These are phyloP conservation scores for Cerastis leucographa DNA, from an alignment of 2,888 invertebrate species.

Conservation along the genomic window DNA sequence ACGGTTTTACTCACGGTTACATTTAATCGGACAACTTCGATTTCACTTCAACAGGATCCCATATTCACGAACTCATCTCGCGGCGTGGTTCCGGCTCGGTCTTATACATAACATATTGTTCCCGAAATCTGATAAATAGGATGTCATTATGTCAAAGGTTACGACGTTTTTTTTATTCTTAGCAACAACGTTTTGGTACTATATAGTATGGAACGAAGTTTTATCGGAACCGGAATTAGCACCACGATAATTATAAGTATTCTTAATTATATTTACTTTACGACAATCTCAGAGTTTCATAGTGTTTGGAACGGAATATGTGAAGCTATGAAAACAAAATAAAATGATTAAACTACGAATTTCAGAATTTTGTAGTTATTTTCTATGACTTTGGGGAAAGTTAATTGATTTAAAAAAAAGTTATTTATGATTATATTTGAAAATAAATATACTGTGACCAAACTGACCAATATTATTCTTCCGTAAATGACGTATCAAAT, in stretches of 20 bases:
- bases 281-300: conserved; percentile 30
- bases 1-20: not conserved
- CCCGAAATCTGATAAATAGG: conserved; percentile 29
- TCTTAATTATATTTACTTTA: not conserved
- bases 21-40: no score
- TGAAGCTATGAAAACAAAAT: not conserved
- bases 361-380: not conserved
- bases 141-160: conserved; percentile 44
- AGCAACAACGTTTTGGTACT: conserved; percentile 25
- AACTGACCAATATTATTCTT: no score
- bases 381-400: not conserved
- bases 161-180: conserved; percentile 8
- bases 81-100: not conserved
- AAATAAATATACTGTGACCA: no score
- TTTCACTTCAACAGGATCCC: no score
- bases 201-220: not conserved
- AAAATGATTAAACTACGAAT: not conserved
- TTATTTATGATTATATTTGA: not conserved
- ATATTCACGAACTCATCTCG: conserved; percentile 12
- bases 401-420: no score
- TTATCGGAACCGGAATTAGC: conserved; percentile 52
- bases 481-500: not conserved
- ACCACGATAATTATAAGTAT: not conserved
- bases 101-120: not conserved
- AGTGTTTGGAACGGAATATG: conserved; percentile 17